These are phyloP conservation scores for Hirtodrosophila cameraria DNA, from an alignment of 2,888 invertebrate genomes.

Conservation along the genomic window DNA sequence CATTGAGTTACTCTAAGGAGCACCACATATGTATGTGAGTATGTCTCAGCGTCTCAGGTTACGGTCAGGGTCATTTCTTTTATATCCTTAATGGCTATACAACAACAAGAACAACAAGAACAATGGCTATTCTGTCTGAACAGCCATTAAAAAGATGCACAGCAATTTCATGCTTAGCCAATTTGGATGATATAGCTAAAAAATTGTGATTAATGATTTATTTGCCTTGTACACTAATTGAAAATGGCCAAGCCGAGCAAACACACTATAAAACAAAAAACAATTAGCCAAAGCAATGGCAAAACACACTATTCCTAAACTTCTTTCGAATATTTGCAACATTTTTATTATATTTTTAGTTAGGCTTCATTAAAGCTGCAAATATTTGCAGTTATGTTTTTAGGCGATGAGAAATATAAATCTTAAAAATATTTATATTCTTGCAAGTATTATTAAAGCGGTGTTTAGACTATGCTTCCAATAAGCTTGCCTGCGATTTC, in stretches of 20 bases:
- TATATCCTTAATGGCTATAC: conserved; percentile 36
- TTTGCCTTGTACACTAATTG: conserved; percentile 68
- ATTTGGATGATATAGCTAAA: conserved; percentile 63
- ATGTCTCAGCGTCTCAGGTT: conserved; percentile 57
- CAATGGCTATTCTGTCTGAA: conserved; percentile 20
- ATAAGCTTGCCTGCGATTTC: too few relatives aligned
- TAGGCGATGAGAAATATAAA: too few relatives aligned
- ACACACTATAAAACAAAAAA: conserved; percentile 17
- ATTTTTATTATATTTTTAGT: too few relatives aligned
- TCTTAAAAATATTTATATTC: too few relatives aligned
- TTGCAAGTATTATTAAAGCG: too few relatives aligned
- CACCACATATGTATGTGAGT: not conserved
- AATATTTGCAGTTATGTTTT: too few relatives aligned
- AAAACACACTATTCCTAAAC: too few relatives aligned
- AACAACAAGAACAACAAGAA: conserved; percentile 14
- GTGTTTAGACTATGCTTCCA: too few relatives aligned
- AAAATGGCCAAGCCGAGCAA: conserved; percentile 45
- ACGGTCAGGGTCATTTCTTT: conserved; percentile 41
- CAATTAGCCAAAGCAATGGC: conserved; percentile 32
- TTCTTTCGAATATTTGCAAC: too few relatives aligned
- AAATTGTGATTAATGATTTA: conserved; percentile 70
- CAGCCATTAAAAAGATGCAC: conserved; percentile 52
- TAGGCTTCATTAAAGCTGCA: too few relatives aligned
- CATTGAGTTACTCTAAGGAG: conserved; percentile 1
- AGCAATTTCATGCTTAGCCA: conserved; percentile 51